Evolutionary conservation across 2,113 vertebrate species (phyloP).

Genomic region (Fulica atra): DNA sequence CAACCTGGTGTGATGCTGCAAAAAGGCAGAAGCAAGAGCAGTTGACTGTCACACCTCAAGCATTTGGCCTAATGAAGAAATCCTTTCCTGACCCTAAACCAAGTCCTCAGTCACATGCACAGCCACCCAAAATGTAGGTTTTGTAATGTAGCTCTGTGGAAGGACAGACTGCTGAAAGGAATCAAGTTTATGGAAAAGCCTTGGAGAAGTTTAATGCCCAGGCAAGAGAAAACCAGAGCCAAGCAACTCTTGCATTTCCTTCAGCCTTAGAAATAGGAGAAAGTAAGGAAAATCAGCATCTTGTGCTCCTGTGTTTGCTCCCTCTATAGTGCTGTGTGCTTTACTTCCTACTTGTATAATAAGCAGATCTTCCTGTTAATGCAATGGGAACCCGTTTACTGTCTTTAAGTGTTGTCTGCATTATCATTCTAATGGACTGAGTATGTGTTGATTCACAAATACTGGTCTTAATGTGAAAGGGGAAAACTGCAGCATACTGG

Average conservation of each 20-base stretch:
- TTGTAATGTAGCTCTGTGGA: background rate
- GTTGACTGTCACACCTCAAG: background rate
- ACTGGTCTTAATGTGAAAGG: background rate
- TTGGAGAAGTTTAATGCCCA: background rate
- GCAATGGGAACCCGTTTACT: background rate
- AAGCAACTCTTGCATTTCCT: background rate
- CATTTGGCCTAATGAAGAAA: background rate
- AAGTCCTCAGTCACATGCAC: background rate
- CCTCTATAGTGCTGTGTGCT: background rate
- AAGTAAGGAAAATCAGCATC: background rate
- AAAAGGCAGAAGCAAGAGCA: background rate
- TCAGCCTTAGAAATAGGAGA: background rate
- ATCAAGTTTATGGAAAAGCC: background rate
- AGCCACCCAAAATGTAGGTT: background rate
- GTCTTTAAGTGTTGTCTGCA: background rate
- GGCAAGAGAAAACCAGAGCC: background rate
- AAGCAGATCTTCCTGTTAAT: background rate
- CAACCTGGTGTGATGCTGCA: background rate
- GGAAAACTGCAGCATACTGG: background rate
- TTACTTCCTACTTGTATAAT: background rate
- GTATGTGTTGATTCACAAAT: background rate
- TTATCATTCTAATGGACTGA: background rate
- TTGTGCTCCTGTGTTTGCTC: background rate
- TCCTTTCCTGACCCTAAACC: background rate
- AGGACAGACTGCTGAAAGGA: background rate